phyloP scores from a whole-genome alignment of 2,113 vertebrate species.

The Phaethon lepturus region DNA sequence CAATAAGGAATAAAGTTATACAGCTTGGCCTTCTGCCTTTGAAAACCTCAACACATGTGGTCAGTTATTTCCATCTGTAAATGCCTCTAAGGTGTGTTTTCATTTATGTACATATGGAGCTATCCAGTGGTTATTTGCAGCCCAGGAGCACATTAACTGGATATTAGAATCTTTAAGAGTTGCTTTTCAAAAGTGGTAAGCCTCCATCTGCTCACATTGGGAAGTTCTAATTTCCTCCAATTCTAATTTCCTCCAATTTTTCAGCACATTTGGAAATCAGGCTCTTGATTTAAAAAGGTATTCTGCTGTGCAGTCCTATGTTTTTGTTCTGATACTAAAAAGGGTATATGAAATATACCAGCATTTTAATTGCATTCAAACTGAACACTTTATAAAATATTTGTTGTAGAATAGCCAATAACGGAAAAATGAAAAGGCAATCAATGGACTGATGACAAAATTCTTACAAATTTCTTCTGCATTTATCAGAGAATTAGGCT shows the following conservation, averaged over 20 bases:
- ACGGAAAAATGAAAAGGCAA: not conserved
- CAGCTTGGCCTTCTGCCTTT: not conserved
- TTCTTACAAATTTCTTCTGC: not conserved
- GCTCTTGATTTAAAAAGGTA: not conserved
- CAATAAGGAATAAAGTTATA: fast-evolving
- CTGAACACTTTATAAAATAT: not conserved
- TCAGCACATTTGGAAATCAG: not conserved
- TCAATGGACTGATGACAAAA: not conserved
- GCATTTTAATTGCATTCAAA: not conserved
- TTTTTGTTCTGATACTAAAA: not conserved
- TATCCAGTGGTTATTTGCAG: not conserved
- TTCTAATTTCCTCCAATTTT: not conserved
- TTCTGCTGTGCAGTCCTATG: not conserved
- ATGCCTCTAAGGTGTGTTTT: not conserved
- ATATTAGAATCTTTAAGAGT: not conserved
- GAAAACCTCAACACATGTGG: fast-evolving
- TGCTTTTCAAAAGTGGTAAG: not conserved
- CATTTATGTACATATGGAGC: not conserved
- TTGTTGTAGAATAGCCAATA: not conserved
- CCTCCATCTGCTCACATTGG: not conserved
- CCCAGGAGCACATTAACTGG: not conserved
- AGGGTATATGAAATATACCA: not conserved
- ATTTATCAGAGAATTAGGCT: not conserved
- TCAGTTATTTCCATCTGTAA: not conserved
- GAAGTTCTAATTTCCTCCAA: not conserved